Percentiles rank a stretch among this genome's conserved stretches.
Conservation (phyloP, 2,797 vertebrate genomes). For the Salmo trutta region DNA sequence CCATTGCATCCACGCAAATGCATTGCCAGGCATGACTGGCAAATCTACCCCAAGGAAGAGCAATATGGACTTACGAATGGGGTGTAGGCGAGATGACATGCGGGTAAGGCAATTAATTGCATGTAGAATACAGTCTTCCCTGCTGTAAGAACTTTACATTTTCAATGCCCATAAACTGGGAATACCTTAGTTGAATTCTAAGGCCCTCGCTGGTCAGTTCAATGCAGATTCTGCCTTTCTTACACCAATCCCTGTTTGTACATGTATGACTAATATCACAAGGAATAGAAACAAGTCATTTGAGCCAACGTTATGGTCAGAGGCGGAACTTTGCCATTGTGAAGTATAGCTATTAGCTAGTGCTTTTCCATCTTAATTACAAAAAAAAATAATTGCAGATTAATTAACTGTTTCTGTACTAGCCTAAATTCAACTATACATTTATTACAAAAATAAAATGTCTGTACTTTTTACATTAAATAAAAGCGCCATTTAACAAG, state of each 20-base stretch:
- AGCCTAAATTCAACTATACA: conserved; percentile 7
- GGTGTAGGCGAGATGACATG: conserved; percentile 23
- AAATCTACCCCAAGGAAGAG: conserved; percentile 20
- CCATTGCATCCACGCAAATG: conserved; percentile 50
- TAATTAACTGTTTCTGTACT: background rate
- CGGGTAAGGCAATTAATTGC: background rate
- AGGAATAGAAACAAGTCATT: background rate
- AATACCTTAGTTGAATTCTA: background rate
- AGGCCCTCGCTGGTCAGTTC: background rate
- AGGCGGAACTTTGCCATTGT: too few species aligned
- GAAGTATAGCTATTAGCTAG: too few species aligned
- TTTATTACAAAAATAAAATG: conserved; percentile 75
- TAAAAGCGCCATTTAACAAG: conserved; percentile 24
- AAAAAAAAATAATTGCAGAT: background rate
- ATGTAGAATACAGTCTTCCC: background rate
- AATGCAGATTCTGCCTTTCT: background rate
- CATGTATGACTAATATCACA: background rate
- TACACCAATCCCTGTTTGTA: background rate
- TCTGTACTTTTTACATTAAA: conserved; percentile 49
- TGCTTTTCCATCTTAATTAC: background rate
- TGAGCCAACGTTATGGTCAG: background rate
- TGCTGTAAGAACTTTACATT: conserved; percentile 10
- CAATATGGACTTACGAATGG: conserved; percentile 16
- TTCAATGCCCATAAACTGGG: background rate
- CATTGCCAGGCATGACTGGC: background rate